A percentile compares a stretch with the other conserved stretches of the same genome.
Evolutionary conservation across 2,888 invertebrate species (phyloP).

Genomic region (Pollenia griseotomentosa): DNA sequence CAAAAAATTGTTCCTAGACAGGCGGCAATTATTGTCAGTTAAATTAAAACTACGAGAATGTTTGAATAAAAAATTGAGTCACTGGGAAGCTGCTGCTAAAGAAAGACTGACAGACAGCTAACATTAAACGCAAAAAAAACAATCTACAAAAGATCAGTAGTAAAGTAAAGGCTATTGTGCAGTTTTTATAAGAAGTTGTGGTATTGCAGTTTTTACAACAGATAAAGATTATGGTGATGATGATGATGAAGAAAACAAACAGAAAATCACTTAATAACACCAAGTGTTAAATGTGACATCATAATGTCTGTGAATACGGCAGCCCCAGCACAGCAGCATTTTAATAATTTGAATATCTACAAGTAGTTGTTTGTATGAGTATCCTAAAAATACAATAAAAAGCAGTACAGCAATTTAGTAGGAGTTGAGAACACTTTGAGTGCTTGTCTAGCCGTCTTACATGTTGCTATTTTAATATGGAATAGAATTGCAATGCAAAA

Average conservation of each 20-base stretch:
- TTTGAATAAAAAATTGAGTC: conserved; percentile 25
- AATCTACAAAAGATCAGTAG: conserved; percentile 32
- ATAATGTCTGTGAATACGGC: conserved; percentile 47
- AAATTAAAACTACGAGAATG: conserved; percentile 31
- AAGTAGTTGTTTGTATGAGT: background rate
- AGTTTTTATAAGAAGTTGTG: conserved; percentile 41
- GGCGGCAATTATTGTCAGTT: conserved; percentile 45
- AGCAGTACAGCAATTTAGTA: conserved; percentile 31
- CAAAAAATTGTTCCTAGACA: conserved; percentile 33
- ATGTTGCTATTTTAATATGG: background rate
- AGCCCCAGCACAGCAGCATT: conserved; percentile 3
- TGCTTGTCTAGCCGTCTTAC: background rate
- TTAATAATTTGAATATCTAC: conserved; percentile 13
- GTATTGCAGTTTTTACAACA: conserved; percentile 42
- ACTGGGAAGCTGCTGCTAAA: conserved; percentile 42
- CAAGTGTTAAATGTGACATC: conserved; percentile 69
- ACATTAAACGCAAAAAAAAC: background rate
- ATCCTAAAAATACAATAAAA: conserved; percentile 9
- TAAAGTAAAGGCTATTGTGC: conserved; percentile 11
- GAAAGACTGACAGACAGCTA: conserved; percentile 39
- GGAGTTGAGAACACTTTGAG: conserved; percentile 41
- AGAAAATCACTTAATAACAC: conserved; percentile 31
- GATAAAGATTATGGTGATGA: conserved; percentile 62
- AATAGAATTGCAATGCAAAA: conserved; percentile 70
- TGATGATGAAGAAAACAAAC: conserved; percentile 14